These are phyloP conservation scores for Pterophyllum scalare DNA, from an alignment of 2,113 vertebrate species.

Conservation along the genomic window DNA sequence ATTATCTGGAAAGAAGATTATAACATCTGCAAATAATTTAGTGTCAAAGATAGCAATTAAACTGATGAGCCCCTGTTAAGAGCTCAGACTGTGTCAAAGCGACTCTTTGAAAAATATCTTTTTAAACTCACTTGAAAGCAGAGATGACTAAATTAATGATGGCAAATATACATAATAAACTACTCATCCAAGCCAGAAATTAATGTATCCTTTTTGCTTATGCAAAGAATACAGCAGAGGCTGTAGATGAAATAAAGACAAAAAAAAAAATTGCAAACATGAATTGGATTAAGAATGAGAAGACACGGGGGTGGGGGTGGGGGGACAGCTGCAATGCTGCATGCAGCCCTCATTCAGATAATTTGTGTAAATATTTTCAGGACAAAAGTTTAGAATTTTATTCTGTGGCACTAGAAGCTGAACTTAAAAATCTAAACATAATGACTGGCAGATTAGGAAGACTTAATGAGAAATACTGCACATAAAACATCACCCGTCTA, in stretches of 20 bases:
- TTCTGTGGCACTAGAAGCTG: neutral
- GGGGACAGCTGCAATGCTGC: neutral
- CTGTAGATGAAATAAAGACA: neutral
- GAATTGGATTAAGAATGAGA: neutral
- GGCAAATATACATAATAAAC: neutral
- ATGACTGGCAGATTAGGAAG: neutral
- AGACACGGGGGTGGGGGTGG: neutral
- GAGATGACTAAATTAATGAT: neutral
- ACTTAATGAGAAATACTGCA: neutral
- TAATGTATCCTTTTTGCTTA: neutral
- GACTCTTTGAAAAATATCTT: neutral
- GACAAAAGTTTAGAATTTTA: too few species aligned
- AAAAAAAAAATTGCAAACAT: neutral
- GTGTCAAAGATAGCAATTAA: slow-evolving; percentile 3
- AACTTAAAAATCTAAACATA: neutral
- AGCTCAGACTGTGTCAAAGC: neutral
- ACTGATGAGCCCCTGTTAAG: neutral
- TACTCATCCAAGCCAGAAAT: neutral
- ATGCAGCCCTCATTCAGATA: neutral
- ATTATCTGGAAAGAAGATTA: neutral
- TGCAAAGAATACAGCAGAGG: neutral
- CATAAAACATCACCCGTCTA: neutral
- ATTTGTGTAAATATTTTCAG: neutral
- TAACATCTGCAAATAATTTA: slow-evolving; percentile 1
- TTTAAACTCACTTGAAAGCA: neutral